These are phyloP conservation scores for Carassius auratus DNA, from an alignment of 2,113 vertebrate genomes.

Conservation along the genomic window DNA sequence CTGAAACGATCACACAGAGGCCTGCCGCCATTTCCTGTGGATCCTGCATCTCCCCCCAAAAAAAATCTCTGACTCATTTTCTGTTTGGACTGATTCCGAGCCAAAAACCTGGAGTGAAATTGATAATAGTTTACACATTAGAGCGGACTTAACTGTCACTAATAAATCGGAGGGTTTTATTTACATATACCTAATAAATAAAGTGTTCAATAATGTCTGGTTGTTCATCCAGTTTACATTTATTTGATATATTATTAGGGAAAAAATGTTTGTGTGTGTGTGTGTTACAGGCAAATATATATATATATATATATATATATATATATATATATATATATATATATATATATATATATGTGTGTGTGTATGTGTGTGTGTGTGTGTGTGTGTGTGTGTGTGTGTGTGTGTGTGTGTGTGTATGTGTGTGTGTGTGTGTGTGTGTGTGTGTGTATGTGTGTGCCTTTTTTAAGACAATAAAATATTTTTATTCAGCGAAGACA, in stretches of 20 bases:
- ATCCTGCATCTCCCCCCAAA: background rate
- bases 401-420: too few species aligned
- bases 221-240: background rate
- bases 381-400: too few species aligned
- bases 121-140: background rate
- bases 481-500: background rate
- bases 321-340: too few species aligned
- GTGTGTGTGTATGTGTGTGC: too few species aligned
- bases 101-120: background rate
- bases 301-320: too few species aligned
- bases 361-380: too few species aligned
- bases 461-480: too few species aligned
- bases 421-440: too few species aligned
- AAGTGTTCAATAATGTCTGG: background rate
- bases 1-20: conserved; percentile 41
- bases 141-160: background rate
- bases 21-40: conserved; percentile 22
- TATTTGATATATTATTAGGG: background rate
- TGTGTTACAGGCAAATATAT: too few species aligned
- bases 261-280: background rate
- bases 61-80: conserved; percentile 45
- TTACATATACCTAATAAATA: background rate
- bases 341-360: too few species aligned
- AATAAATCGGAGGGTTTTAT: background rate
- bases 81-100: background rate